Evolutionary conservation across 2,888 invertebrate genomes (phyloP), one percentile per base, ranked within the genome.

Genomic region (Phortica okadai): DNA sequence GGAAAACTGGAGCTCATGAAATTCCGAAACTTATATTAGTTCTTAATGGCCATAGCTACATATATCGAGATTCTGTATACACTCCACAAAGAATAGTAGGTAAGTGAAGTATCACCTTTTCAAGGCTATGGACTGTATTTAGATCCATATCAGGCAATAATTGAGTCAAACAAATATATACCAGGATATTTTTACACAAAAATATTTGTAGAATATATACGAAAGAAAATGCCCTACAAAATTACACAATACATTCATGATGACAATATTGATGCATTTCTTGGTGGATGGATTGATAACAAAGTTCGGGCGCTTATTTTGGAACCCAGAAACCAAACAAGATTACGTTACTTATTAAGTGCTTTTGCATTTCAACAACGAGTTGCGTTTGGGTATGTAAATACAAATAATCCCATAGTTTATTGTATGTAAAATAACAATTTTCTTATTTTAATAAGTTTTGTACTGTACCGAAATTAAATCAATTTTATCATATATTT

Each of bases 241-340:
- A 91, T 97, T 85, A 94, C 97, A 74, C 93, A 93, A 76, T 92
- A 91, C 62, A 92, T 98, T n/a, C 94, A 93, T 76, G 95, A 96
- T 85, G 92, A 93, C 45, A 96, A 95, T 87, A 92, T 96, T 56
- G 95, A 96, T 72, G 92, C 92, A 7, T 98, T 98, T 90, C 93
- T 98, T 45, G 94, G 94, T 67, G 97, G 97, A 74, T 98, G 98
- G 95, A 94, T 94, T 78, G 98, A 99, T 92, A 99, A 99, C 91
- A 94, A 95, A 90, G 97, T 98, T 62, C 94, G 98, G 81, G 97
- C 96, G 45, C 92, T 99, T 76, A 95, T 98, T 86, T 96, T 98
- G 91, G 96, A 97, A 88, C 95, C 95, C 78, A 93, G 94, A 77
- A 94, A 93, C 79, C 94, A 94, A 11, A 94, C 97, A 75, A 94